These are phyloP conservation scores for Arvicanthis niloticus DNA, from an alignment of 2,113 vertebrate genomes.

Conservation along the genomic window DNA sequence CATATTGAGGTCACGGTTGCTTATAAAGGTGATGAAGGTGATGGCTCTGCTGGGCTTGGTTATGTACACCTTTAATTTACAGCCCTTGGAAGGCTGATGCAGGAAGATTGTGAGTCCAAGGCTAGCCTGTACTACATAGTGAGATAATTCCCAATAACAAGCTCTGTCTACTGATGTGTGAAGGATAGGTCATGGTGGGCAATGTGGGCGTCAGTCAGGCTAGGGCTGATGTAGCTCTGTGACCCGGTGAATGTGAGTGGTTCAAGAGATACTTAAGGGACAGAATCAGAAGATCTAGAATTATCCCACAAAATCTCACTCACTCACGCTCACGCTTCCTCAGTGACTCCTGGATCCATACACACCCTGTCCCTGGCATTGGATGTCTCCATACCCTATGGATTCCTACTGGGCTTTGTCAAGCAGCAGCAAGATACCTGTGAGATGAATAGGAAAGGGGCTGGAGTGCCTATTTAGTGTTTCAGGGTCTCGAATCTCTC, in stretches of 20 bases:
- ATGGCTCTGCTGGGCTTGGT: not conserved
- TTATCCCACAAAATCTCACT: not conserved
- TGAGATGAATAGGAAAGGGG: not conserved
- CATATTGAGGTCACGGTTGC: not conserved
- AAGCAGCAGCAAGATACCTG: not conserved
- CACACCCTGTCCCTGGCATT: not conserved
- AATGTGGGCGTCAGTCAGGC: rapidly evolving
- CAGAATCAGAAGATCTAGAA: not conserved
- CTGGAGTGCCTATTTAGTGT: not conserved
- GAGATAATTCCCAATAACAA: not conserved
- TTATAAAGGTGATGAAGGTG: not conserved
- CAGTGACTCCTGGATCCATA: not conserved
- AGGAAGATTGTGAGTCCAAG: not conserved
- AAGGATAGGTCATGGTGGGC: no score
- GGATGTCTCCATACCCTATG: not conserved
- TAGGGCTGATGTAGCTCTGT: not conserved
- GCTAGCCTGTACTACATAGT: not conserved
- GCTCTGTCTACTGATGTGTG: not conserved
- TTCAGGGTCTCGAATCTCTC: not conserved
- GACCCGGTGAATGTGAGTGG: not conserved
- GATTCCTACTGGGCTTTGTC: not conserved
- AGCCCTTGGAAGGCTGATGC: not conserved
- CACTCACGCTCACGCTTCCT: not conserved
- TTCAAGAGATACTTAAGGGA: not conserved
- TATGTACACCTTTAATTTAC: not conserved